Evolutionary conservation across 2,888 invertebrate species (phyloP), one percentile per base, ranked within the genome.

Genomic region (Leptinotarsa haldemani): DNA sequence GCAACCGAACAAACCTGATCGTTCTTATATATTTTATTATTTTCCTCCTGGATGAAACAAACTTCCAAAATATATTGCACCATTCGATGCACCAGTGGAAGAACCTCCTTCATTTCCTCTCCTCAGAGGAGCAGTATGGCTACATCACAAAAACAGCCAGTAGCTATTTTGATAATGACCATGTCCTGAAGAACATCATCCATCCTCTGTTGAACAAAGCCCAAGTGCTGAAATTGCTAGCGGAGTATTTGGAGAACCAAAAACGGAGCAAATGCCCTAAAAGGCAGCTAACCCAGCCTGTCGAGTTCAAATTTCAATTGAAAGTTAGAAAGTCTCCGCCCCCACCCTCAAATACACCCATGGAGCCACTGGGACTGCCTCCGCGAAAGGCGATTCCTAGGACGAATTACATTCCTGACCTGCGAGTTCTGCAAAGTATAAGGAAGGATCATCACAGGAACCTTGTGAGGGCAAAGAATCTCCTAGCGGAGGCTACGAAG

Each of bases 151-250:
- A 89, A 84, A 84, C 88, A 74, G 90, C 89, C 47, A 88, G 89
- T 79, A 79, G 82, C 58, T 82, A 86, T 79, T 91, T 90, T 79
- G 91, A 90, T 73, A 88, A 88, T 58, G 86, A 84, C 47, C 91
- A 88, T 79, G 87, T 90, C 25, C 85, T 90, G 4, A 87, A 89
- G 53, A 88, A 88, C 76, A 89, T 91, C 65, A 85, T 90, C 25
- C 82, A 84, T 56, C 90, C 90, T 1, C 83, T 91, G 46, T 85
- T 89, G 79, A 82, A 84, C 16, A 87, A 86, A 75, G 71, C 70
- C 16, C 66, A 79, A 22, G 65, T 82, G 13, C 74, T 87, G 40
- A 70, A 74, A 61, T 48, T 53, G 3, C 48, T 48, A 9, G 22
- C 18, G 3, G 66, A 68, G 7, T 74, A 71, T 56, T 70, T 72